Base-by-base conservation (phyloP, 30 jellyfish, hydroid and myxozoan genomes). In the Hydractinia echinata region DNA sequence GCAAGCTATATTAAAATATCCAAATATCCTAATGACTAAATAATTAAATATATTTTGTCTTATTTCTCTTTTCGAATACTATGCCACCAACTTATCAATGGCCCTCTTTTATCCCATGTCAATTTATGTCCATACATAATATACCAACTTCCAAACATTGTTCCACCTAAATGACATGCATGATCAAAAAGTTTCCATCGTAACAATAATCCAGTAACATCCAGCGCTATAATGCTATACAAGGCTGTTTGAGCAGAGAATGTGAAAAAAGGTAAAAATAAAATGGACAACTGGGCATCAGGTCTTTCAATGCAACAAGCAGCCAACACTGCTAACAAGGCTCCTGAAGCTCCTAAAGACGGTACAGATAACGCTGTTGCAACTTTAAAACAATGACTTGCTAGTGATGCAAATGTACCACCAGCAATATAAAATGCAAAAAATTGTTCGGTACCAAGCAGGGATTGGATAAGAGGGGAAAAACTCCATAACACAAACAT, bases 141-240 rank as follows among this genome's bases (percentile, higher is more conserved):
- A 84, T 92, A 92, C 98, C 96, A 86, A n/a, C 96, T 84, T 81
- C 99, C 99, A 85, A 93, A 93, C 89, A 87, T 53, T 7, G 96
- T 84, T n/a, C 99, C 99, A 20, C 99, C 99, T 13, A 93, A 86
- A 87, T 93, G 99, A 49, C 95, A 96, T 16, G 96, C 99, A 82
- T 93, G 99, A 79, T 93, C 99, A 76, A 93, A 93, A 52, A 93
- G 61, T 79, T 69, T 87, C 99, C 99, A 93, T 76, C 99, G 76
- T 51, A 93, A 69, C 51, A 93, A 39, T 53, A 93, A 81, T 20
- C 99, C 99, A 83, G 99, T 84, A 9, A 86, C 86, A 84, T 93
- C 99, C 20, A 93, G 60, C 62, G 96, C 99, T 51, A 93, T 93
- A 10, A 93, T 85, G 53, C 99, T 79, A 85, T 88, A 83, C 79